These are phyloP conservation scores for Drosophila picticornis DNA, from an alignment of 2,888 invertebrate genomes.

Conservation along the genomic window DNA sequence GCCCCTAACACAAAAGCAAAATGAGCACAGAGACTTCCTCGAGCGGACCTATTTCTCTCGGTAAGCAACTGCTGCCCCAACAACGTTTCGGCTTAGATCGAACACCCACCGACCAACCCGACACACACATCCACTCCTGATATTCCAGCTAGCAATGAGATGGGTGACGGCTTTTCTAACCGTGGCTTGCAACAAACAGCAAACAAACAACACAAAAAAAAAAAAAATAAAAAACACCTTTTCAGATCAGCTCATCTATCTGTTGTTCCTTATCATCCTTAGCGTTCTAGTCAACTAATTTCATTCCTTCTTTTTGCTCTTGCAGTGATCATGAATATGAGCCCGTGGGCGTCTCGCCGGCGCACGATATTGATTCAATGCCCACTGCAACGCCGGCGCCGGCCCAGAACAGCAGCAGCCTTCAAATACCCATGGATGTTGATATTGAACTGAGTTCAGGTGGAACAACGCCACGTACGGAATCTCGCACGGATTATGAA, in stretches of 20 bases:
- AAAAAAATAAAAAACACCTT: neutral
- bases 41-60: slow-evolving; percentile 84
- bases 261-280: neutral
- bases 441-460: slow-evolving; percentile 86
- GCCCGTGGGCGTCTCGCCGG: slow-evolving; percentile 90
- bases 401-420: slow-evolving; percentile 39
- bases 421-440: slow-evolving; percentile 65
- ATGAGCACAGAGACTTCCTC: slow-evolving; percentile 79
- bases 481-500: slow-evolving; percentile 89
- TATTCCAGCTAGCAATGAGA: slow-evolving; percentile 29
- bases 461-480: slow-evolving; percentile 86
- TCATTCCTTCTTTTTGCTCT: slow-evolving; percentile 68
- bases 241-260: slow-evolving; percentile 24
- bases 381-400: slow-evolving; percentile 63
- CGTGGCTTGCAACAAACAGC: slow-evolving; percentile 60
- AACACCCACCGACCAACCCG: slow-evolving; percentile 21
- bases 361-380: slow-evolving; percentile 39
- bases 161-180: slow-evolving; percentile 68
- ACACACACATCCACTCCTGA: slow-evolving; percentile 47
- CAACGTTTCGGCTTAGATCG: slow-evolving; percentile 36
- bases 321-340: slow-evolving; percentile 97
- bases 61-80: slow-evolving; percentile 81
- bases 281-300: neutral
- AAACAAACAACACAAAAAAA: slow-evolving; percentile 10
- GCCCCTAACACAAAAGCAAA: slow-evolving; percentile 74